These are phyloP conservation scores for Heliconius hortense DNA, from an alignment of 2,888 invertebrate species.

Conservation along the genomic window DNA sequence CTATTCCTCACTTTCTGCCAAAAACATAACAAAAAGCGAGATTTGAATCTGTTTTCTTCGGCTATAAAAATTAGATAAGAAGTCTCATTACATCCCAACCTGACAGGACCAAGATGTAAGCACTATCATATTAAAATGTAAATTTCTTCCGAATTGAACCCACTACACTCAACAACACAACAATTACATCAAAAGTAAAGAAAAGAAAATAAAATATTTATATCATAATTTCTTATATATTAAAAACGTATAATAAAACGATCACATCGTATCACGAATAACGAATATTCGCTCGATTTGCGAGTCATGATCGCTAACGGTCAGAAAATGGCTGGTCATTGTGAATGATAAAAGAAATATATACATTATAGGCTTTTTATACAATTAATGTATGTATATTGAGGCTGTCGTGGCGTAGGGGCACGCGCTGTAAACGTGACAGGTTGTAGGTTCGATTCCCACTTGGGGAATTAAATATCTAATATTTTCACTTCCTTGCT, in stretches of 20 bases:
- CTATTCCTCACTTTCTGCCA: too few species aligned
- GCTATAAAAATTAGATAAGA: too few species aligned
- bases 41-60: too few species aligned
- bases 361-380: slow-evolving; percentile 1
- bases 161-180: not conserved
- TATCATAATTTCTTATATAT: slow-evolving; percentile 26
- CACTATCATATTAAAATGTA: not conserved
- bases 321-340: slow-evolving; percentile 40
- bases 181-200: not conserved
- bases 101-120: too few species aligned
- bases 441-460: too few species aligned
- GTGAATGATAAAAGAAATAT: slow-evolving; percentile 21
- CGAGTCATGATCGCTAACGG: slow-evolving; percentile 39
- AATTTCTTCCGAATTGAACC: not conserved
- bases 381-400: slow-evolving; percentile 3
- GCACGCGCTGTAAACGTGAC: too few species aligned
- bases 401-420: not conserved
- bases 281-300: slow-evolving; percentile 38
- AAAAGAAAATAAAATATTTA: slow-evolving; percentile 6
- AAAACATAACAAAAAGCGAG: too few species aligned
- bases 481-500: too few species aligned
- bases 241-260: slow-evolving; percentile 36
- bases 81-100: too few species aligned
- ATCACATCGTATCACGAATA: slow-evolving; percentile 29
- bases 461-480: too few species aligned